A percentile compares a stretch with the other conserved stretches of the same genome.
Conservation (phyloP, 2,888 invertebrate species). For the Leuctra nigra region DNA sequence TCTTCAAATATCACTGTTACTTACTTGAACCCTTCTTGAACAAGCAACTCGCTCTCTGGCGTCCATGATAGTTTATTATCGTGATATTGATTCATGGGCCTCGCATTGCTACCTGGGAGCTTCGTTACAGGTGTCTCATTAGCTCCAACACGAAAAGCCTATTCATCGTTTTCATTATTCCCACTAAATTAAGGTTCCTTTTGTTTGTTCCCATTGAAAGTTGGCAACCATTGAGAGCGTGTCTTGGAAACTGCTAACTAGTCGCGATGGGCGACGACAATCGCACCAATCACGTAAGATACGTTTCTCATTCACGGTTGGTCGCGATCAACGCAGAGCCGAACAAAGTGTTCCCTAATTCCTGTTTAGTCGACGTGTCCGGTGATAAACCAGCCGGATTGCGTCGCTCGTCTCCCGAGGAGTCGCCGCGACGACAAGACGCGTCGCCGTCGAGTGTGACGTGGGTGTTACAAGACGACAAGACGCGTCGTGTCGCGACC, state of each 20-base stretch:
- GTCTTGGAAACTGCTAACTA: background rate
- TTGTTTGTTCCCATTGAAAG: background rate
- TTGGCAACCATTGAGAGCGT: background rate
- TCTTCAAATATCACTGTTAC: background rate
- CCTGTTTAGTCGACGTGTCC: slow-evolving; percentile 5
- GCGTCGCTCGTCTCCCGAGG: too few relatives aligned
- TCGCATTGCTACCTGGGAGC: too few relatives aligned
- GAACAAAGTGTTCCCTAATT: background rate
- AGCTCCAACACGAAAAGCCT: background rate
- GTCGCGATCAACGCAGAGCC: background rate
- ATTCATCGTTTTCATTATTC: slow-evolving; percentile 8
- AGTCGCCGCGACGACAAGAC: too few relatives aligned
- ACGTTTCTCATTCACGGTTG: background rate
- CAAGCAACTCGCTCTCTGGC: too few relatives aligned
- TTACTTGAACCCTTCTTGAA: too few relatives aligned
- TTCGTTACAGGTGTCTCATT: slow-evolving; percentile 10
- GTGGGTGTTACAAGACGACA: background rate
- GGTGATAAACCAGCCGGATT: background rate
- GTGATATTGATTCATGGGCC: too few relatives aligned
- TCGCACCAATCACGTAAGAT: background rate
- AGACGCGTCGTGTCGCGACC: slow-evolving; percentile 1
- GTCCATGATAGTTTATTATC: too few relatives aligned
- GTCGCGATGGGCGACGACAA: background rate
- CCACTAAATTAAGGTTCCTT: background rate
- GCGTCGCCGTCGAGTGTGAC: too few relatives aligned